Base-by-base conservation (phyloP, 1,140 invertebrate genomes). In the Ceratitis capitata region DNA sequence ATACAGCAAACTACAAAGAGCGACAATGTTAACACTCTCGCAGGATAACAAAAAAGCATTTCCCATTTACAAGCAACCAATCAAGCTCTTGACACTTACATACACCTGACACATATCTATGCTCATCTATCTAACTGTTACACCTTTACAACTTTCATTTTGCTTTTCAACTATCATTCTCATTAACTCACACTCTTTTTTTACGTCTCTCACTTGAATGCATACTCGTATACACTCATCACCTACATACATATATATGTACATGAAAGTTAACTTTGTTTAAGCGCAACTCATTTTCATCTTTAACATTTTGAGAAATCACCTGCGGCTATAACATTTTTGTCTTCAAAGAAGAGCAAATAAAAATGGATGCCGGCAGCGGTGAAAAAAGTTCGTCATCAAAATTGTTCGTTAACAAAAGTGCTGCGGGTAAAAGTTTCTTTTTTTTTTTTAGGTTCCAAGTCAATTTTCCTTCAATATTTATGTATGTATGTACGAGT, bases 251-350 rank as follows among this genome's bases (percentile, higher is more conserved):
- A n/a, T n/a, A n/a, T n/a, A n/a, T n/a, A n/a, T n/a, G n/a, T n/a
- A n/a, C n/a, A n/a, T n/a, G n/a, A n/a, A n/a, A 45, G 19, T 42
- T 23, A 35, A 45, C 23, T 26, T 32, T 19, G 5, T 29, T 19
- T 78, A 78, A 78, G 39, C 14, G 16, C 42, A 78, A 78, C 39
- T 78, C 69, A 78, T 78, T 78, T 45, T n/a, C n/a, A n/a, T n/a
- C 69, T 19, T 78, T 78, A 78, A 10, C 42, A n/a, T 23, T 78
- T 45, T 42, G 39, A 42, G 45, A 78, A 47, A 78, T 78, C 69
- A 78, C 69, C 69, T 45, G 39, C 42, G n/a, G 69, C 69, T n/a
- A 14, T 78, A 23, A n/a, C n/a, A n/a, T n/a, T 78, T 78, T 78
- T n/a, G 39, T 19, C 35, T 45, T 78, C 69, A 42, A 78, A 42